Evolutionary conservation across 2,888 invertebrate species (phyloP).

Genomic region (Pristionchus maxplancki): DNA sequence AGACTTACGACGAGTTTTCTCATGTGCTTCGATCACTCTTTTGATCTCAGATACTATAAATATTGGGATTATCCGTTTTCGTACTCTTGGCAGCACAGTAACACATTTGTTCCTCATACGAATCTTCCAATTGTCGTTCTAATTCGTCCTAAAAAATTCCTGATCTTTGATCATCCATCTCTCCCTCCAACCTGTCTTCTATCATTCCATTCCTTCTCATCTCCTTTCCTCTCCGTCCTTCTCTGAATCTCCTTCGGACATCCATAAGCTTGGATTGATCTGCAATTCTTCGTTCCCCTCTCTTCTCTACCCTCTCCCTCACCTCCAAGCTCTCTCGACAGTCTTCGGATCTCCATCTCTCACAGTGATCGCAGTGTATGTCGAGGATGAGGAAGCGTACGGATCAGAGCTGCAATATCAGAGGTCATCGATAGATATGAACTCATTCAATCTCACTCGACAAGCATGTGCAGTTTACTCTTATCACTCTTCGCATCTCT

Average conservation of each 20-base stretch:
- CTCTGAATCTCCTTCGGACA: neutral
- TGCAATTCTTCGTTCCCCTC: neutral
- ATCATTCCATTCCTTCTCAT: neutral
- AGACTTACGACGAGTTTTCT: no score
- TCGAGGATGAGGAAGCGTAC: neutral
- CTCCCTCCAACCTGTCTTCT: neutral
- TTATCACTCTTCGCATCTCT: slow-evolving; percentile 34
- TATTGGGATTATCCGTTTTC: no score
- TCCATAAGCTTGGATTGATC: neutral
- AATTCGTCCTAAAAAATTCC: neutral
- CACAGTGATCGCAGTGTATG: slow-evolving; percentile 5
- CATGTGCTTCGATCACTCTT: neutral
- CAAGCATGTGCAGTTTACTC: slow-evolving; percentile 30
- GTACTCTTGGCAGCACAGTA: no score
- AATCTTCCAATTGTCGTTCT: neutral
- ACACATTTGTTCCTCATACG: neutral
- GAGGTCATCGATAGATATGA: neutral
- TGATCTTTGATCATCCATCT: neutral
- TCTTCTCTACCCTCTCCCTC: neutral
- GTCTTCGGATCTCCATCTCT: neutral
- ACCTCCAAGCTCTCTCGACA: slow-evolving; percentile 18
- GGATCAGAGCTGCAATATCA: neutral
- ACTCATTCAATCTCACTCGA: neutral
- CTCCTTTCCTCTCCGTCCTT: neutral
- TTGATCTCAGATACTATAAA: no score